Evolutionary conservation across 2,797 vertebrate genomes (phyloP), one percentile per base, ranked within the genome.

Genomic region (Allenopithecus nigroviridis): DNA sequence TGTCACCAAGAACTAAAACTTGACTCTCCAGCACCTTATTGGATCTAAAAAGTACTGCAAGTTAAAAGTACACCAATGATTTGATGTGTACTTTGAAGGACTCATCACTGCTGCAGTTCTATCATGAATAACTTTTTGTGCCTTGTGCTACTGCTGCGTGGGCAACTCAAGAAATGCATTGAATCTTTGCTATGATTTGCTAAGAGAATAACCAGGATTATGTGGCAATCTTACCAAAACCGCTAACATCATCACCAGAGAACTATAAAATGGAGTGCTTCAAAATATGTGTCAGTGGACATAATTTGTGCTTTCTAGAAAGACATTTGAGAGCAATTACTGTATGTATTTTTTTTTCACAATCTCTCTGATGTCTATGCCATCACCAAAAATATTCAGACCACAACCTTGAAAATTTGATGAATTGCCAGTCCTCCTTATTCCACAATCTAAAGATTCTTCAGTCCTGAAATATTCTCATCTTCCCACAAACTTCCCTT

Each of bases 111-210:
- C 1, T 43, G 2, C 16, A 64, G 5, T 43, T 41, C 41, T 28
- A 26, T 8, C 9, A 36, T 24, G 28, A 8, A 10, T 2, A 21
- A 13, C 5, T 30, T 9, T 22, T 28, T 24, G 61, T 68, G 75
- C 26, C 1, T n/a, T 24, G 33, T 39, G 3, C 30, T 19, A 17
- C 7, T 30, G 22, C 17, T 9, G 4, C 11, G 9, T 50, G 2
- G 7, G 7, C 17, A 12, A 90, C 43, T 81, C 21, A 36, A 26
- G 24, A 85, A 64, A 24, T 64, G 39, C 68, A 33, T 1, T 16
- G 5, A 21, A 26, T 89, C 16, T 41, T 16, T 81, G 28, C 6
- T 10, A 48, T 11, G 10, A 0, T 36, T 33, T 41, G 12, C 3
- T 87, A 39, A 39, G 28, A 5, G 6, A 91, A 36, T 39, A 8